phyloP scores from a whole-genome alignment of 35 echinoderm and acorn worm species.

The Lytechinus pictus region DNA sequence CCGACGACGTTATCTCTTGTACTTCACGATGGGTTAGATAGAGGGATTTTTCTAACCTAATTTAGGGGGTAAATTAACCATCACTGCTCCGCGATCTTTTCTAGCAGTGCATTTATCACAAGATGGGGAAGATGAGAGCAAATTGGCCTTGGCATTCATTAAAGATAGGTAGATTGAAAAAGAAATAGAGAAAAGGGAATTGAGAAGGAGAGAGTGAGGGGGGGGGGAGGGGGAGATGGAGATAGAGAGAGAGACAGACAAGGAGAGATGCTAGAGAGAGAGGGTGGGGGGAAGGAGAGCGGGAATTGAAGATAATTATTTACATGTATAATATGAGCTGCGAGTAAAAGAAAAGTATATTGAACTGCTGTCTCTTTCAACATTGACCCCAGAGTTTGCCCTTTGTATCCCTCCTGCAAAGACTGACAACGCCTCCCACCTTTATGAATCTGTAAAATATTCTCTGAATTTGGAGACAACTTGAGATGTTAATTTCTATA shows the following conservation, averaged over 20 bases:
- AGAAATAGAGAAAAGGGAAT: neutral
- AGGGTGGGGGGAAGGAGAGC: neutral
- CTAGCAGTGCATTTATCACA: neutral
- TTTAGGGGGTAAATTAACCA: neutral
- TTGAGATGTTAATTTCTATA: neutral
- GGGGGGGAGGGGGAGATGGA: neutral
- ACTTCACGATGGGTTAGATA: neutral
- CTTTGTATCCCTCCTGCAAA: neutral
- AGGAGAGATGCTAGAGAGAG: neutral
- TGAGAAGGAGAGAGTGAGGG: neutral
- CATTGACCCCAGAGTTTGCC: neutral
- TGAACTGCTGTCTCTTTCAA: neutral
- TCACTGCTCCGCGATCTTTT: neutral
- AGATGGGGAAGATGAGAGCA: neutral
- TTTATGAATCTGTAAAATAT: neutral
- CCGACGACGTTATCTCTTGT: neutral
- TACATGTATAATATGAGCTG: neutral
- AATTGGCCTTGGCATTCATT: conserved; percentile 18
- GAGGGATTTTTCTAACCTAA: neutral
- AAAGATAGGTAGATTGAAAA: neutral
- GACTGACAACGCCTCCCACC: neutral
- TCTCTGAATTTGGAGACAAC: neutral
- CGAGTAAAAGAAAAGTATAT: neutral
- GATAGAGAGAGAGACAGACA: neutral
- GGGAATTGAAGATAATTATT: neutral